Base-by-base conservation (phyloP, 2,888 invertebrate genomes). In the Luperina testacea region DNA sequence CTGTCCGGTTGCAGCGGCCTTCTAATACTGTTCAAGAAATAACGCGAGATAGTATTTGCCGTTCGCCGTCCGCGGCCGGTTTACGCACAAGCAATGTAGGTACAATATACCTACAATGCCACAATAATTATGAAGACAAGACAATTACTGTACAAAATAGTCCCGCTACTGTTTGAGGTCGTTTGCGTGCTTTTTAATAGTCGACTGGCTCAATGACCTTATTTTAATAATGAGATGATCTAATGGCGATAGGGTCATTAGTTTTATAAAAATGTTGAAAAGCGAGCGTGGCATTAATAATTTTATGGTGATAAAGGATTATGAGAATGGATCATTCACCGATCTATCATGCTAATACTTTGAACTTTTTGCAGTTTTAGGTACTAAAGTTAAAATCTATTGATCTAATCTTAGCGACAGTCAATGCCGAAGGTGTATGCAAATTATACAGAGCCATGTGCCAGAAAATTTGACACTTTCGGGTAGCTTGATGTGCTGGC, bases 21-120 rank as follows among this genome's bases (percentile, higher is more conserved):
- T 96, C 95, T 96, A 95, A 93, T 93, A 95, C 96, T 95, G 95
- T 92, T 93, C 91, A 91, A 92, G 91, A 92, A 92, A 90, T 91
- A 90, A 91, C 73, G 90, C 90, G 92, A 90, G 93, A 92, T 92
- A 92, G 93, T 93, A 90, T 85, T 87, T 90, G 90, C 93, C 93
- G 90, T 91, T 93, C 95, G 94, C 92, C 87, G 83, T 53, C 86
- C 90, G 90, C 91, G 92, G 95, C 95, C 94, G 94, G 95, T 95
- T 95, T 93, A 85, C 83, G 81, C 89, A 90, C 92, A 89, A 91
- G 90, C 92, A 93, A 92, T 91, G 90, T 84, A 78, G 57, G 79
- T 84, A 86, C 89, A 90, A 90, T 92, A 91, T 91, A 93, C 91
- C 89, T 92, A 95, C 95, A 96, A 95, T 95, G 95, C 95, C 94